phyloP scores from a whole-genome alignment of 1,140 invertebrate species.

The Scaptomyza pallida region DNA sequence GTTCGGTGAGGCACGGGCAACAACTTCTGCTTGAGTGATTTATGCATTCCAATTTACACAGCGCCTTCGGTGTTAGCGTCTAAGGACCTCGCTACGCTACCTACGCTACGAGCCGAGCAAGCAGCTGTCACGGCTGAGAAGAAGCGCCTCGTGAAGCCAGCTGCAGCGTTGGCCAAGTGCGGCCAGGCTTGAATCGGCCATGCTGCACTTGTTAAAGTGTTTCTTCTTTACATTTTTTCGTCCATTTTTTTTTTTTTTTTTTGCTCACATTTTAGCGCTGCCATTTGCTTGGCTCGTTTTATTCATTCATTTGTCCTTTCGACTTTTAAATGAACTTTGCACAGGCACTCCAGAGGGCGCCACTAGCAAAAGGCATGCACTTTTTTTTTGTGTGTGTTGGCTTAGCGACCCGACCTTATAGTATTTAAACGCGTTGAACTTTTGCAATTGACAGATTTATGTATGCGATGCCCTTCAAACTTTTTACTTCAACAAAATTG shows the following conservation, averaged over 20 bases:
- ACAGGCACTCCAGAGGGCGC: conserved; percentile 15
- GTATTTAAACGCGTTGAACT: conserved; percentile 65
- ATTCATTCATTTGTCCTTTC: conserved; percentile 78
- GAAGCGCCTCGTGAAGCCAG: conserved; percentile 16
- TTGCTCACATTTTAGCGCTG: conserved; percentile 44
- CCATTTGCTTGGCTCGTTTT: conserved; percentile 53
- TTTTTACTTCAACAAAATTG: conserved; percentile 29
- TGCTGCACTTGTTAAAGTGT: conserved; percentile 56
- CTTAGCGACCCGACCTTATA: conserved; percentile 14
- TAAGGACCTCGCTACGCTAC: conserved; percentile 30
- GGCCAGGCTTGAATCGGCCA: conserved; percentile 57
- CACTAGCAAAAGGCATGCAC: conserved; percentile 33
- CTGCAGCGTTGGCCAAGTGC: conserved; percentile 25
- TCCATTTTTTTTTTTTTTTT: conserved; percentile 12
- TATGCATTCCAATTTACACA: conserved; percentile 77
- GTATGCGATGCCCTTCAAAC: conserved; percentile 26
- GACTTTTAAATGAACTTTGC: conserved; percentile 80
- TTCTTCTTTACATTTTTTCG: not conserved
- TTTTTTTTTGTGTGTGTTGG: not conserved
- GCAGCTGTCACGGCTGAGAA: conserved; percentile 58
- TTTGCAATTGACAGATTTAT: conserved; percentile 78
- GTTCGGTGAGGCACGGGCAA: conserved; percentile 29
- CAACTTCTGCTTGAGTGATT: conserved; percentile 79
- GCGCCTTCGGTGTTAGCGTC: conserved; percentile 17
- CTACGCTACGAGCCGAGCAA: conserved; percentile 22